These are phyloP conservation scores for Epizoanthus fatuus DNA, from an alignment of 92 coral and sea anemone species.

Conservation along the genomic window DNA sequence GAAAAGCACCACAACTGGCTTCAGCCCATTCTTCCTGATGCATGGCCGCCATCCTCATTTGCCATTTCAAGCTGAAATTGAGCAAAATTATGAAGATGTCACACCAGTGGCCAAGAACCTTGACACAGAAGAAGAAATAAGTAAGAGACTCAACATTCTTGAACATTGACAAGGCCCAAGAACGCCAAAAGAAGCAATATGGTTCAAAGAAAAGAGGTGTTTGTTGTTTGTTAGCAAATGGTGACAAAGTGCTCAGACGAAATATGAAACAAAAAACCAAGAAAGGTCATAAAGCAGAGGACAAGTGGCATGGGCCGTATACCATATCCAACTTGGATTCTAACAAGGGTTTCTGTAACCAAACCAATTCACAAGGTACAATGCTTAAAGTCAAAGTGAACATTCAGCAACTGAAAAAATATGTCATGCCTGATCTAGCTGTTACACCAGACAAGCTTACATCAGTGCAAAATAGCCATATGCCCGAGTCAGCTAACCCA, in stretches of 20 bases:
- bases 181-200: conserved; percentile 66
- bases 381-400: conserved; percentile 28
- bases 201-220: conserved; percentile 13
- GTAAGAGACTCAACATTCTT: conserved; percentile 38
- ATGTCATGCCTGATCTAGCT: background rate
- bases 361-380: conserved; percentile 36
- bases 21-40: conserved; percentile 78
- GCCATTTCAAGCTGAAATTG: conserved; percentile 68
- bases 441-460: background rate
- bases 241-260: conserved; percentile 61
- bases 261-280: conserved; percentile 74
- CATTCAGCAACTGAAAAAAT: conserved; percentile 53
- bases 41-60: conserved; percentile 70
- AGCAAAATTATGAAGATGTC: conserved; percentile 25
- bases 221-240: conserved; percentile 33
- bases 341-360: conserved; percentile 52
- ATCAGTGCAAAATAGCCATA: background rate
- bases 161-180: conserved; percentile 71
- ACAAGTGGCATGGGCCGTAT: conserved; percentile 74
- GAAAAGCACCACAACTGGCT: conserved; percentile 66
- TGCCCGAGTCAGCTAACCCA: conserved; percentile 17
- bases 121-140: conserved; percentile 18
- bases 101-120: conserved; percentile 19
- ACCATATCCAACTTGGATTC: conserved; percentile 26
- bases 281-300: conserved; percentile 57